phyloP scores from a whole-genome alignment of 2,888 invertebrate species.

The Margaritifera margaritifera region DNA sequence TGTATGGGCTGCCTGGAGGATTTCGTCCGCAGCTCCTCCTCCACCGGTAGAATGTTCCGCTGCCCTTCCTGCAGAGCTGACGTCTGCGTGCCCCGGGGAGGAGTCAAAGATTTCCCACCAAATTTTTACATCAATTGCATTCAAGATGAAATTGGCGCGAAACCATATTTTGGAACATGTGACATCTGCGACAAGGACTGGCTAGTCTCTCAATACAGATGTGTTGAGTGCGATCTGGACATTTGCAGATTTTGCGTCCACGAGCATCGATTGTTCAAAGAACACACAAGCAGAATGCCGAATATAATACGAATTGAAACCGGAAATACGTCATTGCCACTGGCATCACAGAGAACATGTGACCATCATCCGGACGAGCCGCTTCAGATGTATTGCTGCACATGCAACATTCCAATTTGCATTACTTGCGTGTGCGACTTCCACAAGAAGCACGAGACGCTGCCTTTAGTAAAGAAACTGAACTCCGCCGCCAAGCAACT shows the following conservation, averaged over 20 bases:
- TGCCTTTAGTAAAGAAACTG: constrained; percentile 53
- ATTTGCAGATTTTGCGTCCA: constrained; percentile 64
- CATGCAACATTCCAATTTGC: constrained; percentile 54
- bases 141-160: constrained; percentile 59
- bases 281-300: constrained; percentile 38
- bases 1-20: constrained; percentile 58
- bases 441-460: constrained; percentile 55
- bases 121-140: constrained; percentile 64
- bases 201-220: constrained; percentile 60
- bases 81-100: constrained; percentile 58
- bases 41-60: constrained; percentile 56
- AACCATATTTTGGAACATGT: constrained; percentile 54
- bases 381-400: constrained; percentile 58
- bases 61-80: constrained; percentile 53
- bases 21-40: constrained; percentile 51
- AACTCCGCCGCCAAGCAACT: constrained; percentile 43
- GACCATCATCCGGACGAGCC: constrained; percentile 47
- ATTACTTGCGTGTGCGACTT: constrained; percentile 54
- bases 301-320: constrained; percentile 60
- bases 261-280: constrained; percentile 57
- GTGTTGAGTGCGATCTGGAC: constrained; percentile 62
- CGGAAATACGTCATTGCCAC: constrained; percentile 34
- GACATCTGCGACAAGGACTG: constrained; percentile 57
- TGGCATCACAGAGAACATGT: constrained; percentile 48
- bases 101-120: constrained; percentile 59